Evolutionary conservation across 2,797 vertebrate species (phyloP), one percentile per base, ranked within the genome.

Genomic region (Rhyacichthys aspro): DNA sequence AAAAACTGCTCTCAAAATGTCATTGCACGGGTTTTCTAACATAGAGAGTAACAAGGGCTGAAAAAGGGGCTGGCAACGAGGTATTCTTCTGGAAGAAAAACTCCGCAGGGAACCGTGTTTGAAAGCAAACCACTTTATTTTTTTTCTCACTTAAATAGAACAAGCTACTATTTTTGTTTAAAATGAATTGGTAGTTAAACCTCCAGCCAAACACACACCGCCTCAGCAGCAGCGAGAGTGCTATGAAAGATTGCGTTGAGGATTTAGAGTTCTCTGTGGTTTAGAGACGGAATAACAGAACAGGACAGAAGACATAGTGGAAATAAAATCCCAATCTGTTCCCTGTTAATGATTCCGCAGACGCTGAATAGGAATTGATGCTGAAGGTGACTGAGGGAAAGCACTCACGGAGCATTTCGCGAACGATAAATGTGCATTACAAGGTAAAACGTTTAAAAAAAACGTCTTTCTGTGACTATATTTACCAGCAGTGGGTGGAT

Each of bases 1-100:
- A 59, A 64, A 63, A 63, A 59, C 18, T 55, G 67, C 57, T 78
- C 70, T 76, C 17, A 76, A 76, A 79, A 71, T 76, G 67, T 62
- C 57, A 72, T 28, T 23, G 36, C 18, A 5, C 15, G 19, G 16
- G 10, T 43, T 67, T 63, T 69, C 39, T 36, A 59, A 17, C 42
- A 55, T 61, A 39, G 67, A 58, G 34, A 68, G 34, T 6, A 68
- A 62, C 45, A 55, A 16, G 45, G 45, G 19, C 32, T 44, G 34
- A 28, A 28, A n/a, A 66, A 58, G 59, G 52, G 49, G 56, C 64
- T 71, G 49, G 11, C 55, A 64, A 18, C 47, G 0, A 55, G 50
- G 50, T 6, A 11, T 10, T 33, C 8, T 43, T 45, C 18, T 36
- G 28, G 42, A 76, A 55, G 60, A 55, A 44, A 61, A 72, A n/a